These are phyloP conservation scores for Heteromyza rotundicornis DNA, from an alignment of 2,888 invertebrate species.

Conservation along the genomic window DNA sequence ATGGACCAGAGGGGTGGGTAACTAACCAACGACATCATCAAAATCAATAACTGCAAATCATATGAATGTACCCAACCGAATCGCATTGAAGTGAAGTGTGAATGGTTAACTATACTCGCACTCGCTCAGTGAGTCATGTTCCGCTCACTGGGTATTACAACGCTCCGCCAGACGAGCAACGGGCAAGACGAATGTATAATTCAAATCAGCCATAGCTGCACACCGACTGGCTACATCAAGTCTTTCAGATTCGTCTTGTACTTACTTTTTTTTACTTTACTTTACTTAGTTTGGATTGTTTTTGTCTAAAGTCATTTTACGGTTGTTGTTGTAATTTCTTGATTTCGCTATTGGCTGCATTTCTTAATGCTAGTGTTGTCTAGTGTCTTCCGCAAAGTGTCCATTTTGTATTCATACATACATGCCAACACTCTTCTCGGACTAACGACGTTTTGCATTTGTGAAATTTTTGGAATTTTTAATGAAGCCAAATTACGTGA, in stretches of 20 bases:
- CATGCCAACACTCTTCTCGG: no score
- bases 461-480: no score
- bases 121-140: neutral
- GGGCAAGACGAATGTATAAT: neutral
- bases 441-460: no score
- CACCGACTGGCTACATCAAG: neutral
- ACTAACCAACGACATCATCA: conserved; percentile 13
- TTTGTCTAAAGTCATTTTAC: no score
- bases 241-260: neutral
- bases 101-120: neutral
- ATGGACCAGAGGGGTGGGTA: conserved; percentile 61
- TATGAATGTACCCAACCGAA: neutral
- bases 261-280: neutral
- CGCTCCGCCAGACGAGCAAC: neutral
- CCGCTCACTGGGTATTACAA: neutral
- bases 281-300: no score
- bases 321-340: no score
- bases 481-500: no score
- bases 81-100: conserved; percentile 9
- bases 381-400: no score
- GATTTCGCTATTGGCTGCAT: no score
- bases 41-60: conserved; percentile 7
- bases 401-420: no score
- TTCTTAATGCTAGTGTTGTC: no score
- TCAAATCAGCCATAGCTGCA: neutral